These are phyloP conservation scores for Drosophila ananassae DNA, from an alignment of 1,140 invertebrate species.

Conservation along the genomic window DNA sequence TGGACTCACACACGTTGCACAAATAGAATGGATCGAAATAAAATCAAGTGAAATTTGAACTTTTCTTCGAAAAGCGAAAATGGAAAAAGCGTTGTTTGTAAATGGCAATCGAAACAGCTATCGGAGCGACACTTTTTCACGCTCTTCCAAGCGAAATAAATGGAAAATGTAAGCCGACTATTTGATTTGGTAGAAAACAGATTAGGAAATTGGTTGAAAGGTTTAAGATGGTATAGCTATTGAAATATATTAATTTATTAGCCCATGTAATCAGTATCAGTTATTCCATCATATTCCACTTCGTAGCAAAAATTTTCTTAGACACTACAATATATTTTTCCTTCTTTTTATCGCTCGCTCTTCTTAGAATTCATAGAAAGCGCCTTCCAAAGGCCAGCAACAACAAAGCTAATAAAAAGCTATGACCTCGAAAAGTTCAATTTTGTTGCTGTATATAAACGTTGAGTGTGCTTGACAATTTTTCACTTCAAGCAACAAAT, in stretches of 20 bases:
- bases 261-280: no score
- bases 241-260: no score
- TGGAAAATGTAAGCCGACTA: conserved; percentile 60
- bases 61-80: conserved; percentile 39
- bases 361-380: neutral
- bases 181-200: conserved; percentile 38
- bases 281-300: neutral
- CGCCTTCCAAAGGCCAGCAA: neutral
- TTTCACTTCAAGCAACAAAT: conserved; percentile 81
- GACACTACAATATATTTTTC: neutral
- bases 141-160: conserved; percentile 76
- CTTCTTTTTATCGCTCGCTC: neutral
- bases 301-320: neutral
- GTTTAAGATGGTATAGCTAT: no score
- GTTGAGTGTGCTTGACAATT: conserved; percentile 79
- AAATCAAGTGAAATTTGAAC: conserved; percentile 61
- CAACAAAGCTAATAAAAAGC: conserved; percentile 72
- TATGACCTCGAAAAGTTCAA: conserved; percentile 80
- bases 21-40: conserved; percentile 29
- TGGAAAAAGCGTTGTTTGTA: conserved; percentile 43
- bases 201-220: neutral
- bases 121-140: conserved; percentile 60
- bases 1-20: conserved; percentile 14
- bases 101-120: conserved; percentile 51
- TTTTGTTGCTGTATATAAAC: conserved; percentile 74